These are phyloP conservation scores for Arbacia lixula DNA, from an alignment of 53 echinoderm and acorn worm species.

Conservation along the genomic window DNA sequence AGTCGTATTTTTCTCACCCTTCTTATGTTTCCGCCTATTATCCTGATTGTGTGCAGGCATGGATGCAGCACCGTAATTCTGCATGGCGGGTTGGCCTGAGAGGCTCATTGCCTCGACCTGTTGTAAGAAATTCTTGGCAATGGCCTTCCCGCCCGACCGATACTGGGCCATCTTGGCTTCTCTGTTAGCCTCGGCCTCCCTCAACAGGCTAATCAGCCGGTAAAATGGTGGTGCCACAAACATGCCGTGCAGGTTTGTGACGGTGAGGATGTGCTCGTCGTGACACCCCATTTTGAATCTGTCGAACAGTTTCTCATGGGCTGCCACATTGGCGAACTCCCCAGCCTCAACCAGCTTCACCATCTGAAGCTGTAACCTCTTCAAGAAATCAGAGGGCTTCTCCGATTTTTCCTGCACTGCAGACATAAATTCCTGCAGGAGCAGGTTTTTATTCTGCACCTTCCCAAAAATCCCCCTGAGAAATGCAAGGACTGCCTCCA, in stretches of 20 bases:
- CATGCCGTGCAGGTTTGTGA: constrained; percentile 13
- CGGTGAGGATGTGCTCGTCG: neutral
- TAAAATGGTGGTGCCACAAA: constrained; percentile 16
- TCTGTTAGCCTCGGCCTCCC: constrained; percentile 19
- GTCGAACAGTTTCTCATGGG: neutral
- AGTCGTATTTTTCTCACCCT: neutral
- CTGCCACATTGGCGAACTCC: neutral
- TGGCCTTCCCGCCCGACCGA: neutral
- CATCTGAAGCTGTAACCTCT: neutral
- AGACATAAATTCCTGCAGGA: constrained; percentile 17
- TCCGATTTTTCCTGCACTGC: neutral
- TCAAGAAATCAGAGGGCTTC: constrained; percentile 33
- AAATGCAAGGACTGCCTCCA: neutral
- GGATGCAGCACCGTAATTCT: neutral
- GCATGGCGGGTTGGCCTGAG: neutral
- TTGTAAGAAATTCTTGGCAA: neutral
- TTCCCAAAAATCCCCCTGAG: neutral
- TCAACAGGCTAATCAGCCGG: neutral
- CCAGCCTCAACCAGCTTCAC: neutral
- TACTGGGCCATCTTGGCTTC: constrained; percentile 3
- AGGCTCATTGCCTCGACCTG: neutral
- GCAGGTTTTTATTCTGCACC: constrained; percentile 12
- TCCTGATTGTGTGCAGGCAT: neutral
- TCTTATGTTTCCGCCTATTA: neutral
- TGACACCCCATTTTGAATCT: constrained; percentile 16